phyloP scores from a whole-genome alignment of 1,140 invertebrate species.

The Drosophila kohkoa region DNA sequence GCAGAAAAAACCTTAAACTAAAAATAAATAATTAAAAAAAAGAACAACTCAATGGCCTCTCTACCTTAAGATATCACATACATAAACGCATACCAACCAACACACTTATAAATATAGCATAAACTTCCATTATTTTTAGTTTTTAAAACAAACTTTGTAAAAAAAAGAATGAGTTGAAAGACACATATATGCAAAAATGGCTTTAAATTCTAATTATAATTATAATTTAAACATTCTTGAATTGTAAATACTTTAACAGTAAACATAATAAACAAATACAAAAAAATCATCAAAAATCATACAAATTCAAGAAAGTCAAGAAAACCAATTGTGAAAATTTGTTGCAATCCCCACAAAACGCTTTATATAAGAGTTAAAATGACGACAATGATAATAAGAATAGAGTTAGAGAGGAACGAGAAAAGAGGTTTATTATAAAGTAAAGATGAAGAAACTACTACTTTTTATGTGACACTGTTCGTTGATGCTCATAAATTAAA shows the following conservation, averaged over 20 bases:
- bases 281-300: conserved; percentile 23
- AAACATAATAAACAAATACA: conserved; percentile 54
- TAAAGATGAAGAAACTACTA: conserved; percentile 55
- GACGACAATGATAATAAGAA: conserved; percentile 13
- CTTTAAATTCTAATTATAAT: conserved; percentile 70
- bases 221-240: conserved; percentile 66
- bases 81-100: conserved; percentile 3
- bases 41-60: conserved; percentile 58
- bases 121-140: conserved; percentile 77
- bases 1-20: conserved; percentile 33
- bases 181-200: conserved; percentile 48
- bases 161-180: conserved; percentile 55
- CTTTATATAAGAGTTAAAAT: conserved; percentile 16
- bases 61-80: conserved; percentile 64
- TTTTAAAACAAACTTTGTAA: conserved; percentile 47
- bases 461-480: conserved; percentile 73
- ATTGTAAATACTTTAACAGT: conserved; percentile 69
- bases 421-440: conserved; percentile 40
- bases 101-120: conserved; percentile 50
- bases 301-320: conserved; percentile 24
- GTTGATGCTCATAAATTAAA: conserved; percentile 70
- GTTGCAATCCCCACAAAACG: conserved; percentile 60
- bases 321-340: conserved; percentile 65
- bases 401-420: conserved; percentile 38
- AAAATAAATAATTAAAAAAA: conserved; percentile 26